Evolutionary conservation across 2,113 vertebrate genomes (phyloP), one percentile per base, ranked within the genome.

Genomic region (Origma solitaria): DNA sequence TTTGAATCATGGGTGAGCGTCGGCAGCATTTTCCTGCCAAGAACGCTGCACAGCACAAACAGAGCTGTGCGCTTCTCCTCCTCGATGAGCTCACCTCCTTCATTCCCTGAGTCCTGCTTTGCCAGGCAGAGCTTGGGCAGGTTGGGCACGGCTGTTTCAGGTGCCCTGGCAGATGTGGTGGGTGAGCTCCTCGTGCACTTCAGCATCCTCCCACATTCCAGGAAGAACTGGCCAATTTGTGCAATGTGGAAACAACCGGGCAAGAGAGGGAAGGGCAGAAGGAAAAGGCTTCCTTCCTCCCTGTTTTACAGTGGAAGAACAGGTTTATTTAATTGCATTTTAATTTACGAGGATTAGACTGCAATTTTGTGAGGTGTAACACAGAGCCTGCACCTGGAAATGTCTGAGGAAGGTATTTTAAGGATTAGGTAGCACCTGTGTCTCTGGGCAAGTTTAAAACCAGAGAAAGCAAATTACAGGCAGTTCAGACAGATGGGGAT

Each of bases 241-340:
- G 42, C 68, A 86, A 76, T 15, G 38, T 30, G 50, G 42, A 88
- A 93, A 62, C 7, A 78, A 38, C 19, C 58, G 15, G 35, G 45
- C n/a, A 42, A 47, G 22, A 15, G 14, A 88, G 54, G 54, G 75
- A 96, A 90, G 50, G 66, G 71, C 62, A 45, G 76, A 18, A 84
- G 51, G 27, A 82, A 84, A 84, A 68, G 5, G 5, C n/a, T 78
- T 69, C 64, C 38, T 83, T 94, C 71, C 35, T 88, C 38, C 62
- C 40, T 10, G 1, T 16, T 86, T 70, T 83, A 54, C 50, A 92
- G 79, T 50, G 40, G 90, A 37, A 88, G 51, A 93, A 93, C 90
- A 88, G 82, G 96, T 93, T 94, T 90, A 9, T 51, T 47, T 91
- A 85, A 97, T 82, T 70, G 68, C 66, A 24, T 86, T 94, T 94